phyloP scores from a whole-genome alignment of 2,113 vertebrate species.

The Morone saxatilis region DNA sequence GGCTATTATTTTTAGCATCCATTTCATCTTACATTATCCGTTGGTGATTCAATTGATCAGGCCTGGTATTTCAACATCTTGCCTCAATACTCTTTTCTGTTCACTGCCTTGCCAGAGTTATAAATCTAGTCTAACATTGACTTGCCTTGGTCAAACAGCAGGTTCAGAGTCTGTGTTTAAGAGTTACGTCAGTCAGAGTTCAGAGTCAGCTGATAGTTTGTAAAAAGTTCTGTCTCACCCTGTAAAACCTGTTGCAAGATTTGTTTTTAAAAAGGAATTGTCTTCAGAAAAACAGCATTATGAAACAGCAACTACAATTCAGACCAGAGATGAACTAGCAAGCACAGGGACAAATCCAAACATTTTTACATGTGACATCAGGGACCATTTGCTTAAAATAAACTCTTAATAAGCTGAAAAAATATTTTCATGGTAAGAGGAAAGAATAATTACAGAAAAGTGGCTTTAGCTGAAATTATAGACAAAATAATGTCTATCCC shows the following conservation, averaged over 20 bases:
- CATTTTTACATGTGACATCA: conserved; percentile 1
- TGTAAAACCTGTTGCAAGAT: neutral
- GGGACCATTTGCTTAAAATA: conserved; percentile 16
- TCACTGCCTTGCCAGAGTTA: conserved; percentile 3
- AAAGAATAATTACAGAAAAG: conserved; percentile 35
- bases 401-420: conserved; percentile 2
- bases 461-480: conserved; percentile 22
- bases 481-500: conserved; percentile 3
- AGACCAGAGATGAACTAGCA: neutral
- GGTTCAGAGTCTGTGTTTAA: neutral
- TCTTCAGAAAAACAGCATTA: conserved; percentile 1
- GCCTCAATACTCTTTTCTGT: conserved; percentile 7
- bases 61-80: conserved; percentile 35
- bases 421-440: conserved; percentile 7
- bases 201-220: neutral
- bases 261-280: neutral
- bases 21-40: conserved; percentile 53
- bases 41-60: conserved; percentile 22
- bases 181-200: conserved; percentile 23
- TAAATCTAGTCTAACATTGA: conserved; percentile 42
- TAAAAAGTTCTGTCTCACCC: neutral
- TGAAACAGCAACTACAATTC: neutral
- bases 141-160: conserved; percentile 46
- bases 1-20: conserved; percentile 52
- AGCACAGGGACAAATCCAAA: neutral